Evolutionary conservation across 1,140 invertebrate genomes (phyloP), one percentile per base, ranked within the genome.

Genomic region (Cyrtorhinus lividipennis): DNA sequence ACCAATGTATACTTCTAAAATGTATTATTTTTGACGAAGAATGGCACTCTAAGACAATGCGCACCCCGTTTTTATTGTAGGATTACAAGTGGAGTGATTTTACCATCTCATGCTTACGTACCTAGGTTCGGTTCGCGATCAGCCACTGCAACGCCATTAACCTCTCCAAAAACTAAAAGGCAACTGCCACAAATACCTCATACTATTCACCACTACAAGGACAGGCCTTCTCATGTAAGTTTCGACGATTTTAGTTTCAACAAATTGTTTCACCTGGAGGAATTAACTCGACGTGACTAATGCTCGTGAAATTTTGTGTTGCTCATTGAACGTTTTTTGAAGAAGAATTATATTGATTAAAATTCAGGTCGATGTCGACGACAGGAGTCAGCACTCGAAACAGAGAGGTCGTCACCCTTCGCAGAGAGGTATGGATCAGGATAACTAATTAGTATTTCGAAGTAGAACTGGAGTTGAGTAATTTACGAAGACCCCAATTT

Each of bases 161-260:
- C 90, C 45, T 95, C 92, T 30, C 92, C 92, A 24, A 95, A 95
- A 77, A 53, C 48, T 5, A 96, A 95, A 76, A 79, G 94, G 65
- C 92, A 96, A 77, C 80, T 97, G 67, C 94, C 94, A 66, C 88
- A 92, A 75, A 92, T 95, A 70, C 90, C 88, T 70, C 64, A 62
- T 59, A 62, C 66, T 22, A 62, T 68, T 38, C 66, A 67, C 20
- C 64, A 69, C 48, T 65, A 69, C 26, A 64, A 65, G 18, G 67
- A 71, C 48, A 62, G 70, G 61, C 65, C 68, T 26, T 53, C 68
- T 60, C 68, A 69, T 62, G 68, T 70, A 57, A 65, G 63, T 59
- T 26, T 13, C 30, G 8, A 12, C 24, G 20, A 60, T 18, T 60
- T 26, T 38, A 13, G 23, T 56, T 56, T 56, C 8, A n/a, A n/a